These are phyloP conservation scores for Myotis vivesi DNA, from an alignment of 2,797 vertebrate genomes.

Conservation along the genomic window DNA sequence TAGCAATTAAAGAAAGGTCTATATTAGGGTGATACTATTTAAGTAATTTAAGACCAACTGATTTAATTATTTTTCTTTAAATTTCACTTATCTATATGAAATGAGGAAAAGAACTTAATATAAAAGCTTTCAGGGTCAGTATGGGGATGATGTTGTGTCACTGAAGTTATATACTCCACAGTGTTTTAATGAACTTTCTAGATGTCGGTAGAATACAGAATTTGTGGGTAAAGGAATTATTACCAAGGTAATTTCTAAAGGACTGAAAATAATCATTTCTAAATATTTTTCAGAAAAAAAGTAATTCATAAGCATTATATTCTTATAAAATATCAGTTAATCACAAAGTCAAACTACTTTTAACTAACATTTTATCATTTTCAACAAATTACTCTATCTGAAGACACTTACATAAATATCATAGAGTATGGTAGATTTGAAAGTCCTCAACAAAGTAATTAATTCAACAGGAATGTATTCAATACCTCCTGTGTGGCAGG, in stretches of 20 bases:
- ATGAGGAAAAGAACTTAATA: background rate
- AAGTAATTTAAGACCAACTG: background rate
- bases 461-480: background rate
- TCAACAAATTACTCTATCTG: background rate
- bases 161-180: background rate
- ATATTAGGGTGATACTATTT: background rate
- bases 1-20: background rate
- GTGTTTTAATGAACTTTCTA: background rate
- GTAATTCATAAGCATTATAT: background rate
- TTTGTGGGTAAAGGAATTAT: background rate
- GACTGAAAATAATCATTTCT: background rate
- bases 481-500: background rate
- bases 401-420: conserved; percentile 6
- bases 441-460: background rate
- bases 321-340: background rate
- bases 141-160: background rate
- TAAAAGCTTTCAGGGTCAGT: background rate
- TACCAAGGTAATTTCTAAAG: background rate
- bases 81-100: conserved; percentile 14
- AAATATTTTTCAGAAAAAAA: background rate
- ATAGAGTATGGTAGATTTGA: background rate
- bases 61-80: conserved; percentile 15
- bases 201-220: background rate
- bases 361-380: background rate
- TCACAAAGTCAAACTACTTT: background rate